Evolutionary conservation across 2,113 vertebrate species (phyloP).

Genomic region (Stercorarius parasiticus): DNA sequence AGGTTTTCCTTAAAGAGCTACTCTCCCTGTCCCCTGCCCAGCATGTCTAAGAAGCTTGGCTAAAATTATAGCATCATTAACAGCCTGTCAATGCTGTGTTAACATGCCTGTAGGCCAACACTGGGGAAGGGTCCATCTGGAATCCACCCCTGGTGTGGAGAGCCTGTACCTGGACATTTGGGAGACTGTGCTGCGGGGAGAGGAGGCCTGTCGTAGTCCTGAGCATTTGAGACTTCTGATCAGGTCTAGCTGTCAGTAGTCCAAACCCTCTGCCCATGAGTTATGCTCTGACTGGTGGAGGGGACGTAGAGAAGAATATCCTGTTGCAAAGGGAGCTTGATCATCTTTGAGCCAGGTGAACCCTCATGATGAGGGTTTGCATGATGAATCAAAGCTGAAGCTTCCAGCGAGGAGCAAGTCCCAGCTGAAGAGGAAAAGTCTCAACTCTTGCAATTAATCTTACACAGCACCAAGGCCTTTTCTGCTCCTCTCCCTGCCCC

Average conservation of each 20-base stretch:
- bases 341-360: not conserved
- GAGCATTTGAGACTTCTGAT: not conserved
- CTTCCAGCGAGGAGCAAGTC: not conserved
- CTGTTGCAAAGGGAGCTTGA: not conserved
- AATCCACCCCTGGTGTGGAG: constrained; percentile 41
- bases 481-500: no score
- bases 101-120: not conserved
- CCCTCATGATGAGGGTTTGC: not conserved
- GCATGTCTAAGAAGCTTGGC: not conserved
- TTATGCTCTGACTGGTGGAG: not conserved
- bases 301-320: not conserved
- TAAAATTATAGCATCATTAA: constrained; percentile 56
- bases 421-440: not conserved
- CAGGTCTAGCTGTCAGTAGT: not conserved
- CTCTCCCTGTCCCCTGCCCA: not conserved
- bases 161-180: not conserved
- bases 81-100: constrained; percentile 50
- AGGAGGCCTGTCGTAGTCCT: not conserved
- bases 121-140: constrained; percentile 37
- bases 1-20: not conserved
- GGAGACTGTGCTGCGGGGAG: not conserved
- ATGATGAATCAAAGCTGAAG: not conserved
- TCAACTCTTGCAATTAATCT: not conserved
- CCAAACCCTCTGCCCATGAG: not conserved
- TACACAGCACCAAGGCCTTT: no score